Base-by-base conservation (phyloP, 1,140 invertebrate species). In the Zaprionus nigranus region DNA sequence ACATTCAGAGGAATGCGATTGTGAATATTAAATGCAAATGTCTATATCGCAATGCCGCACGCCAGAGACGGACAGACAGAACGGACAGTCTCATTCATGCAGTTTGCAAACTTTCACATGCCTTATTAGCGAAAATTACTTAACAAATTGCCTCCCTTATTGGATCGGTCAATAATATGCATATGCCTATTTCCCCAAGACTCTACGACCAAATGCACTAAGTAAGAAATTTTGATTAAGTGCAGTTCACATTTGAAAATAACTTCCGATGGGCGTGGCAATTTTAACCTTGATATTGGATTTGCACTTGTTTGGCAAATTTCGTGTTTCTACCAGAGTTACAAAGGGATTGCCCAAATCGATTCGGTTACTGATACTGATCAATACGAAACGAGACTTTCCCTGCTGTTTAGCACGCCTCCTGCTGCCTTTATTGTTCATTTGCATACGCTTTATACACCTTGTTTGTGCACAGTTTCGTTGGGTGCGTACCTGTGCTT, bases 101-200 rank as follows among this genome's bases (percentile, higher is more conserved):
- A 56, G 58, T 57, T 62, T 74, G 71, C 65, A 74, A 61, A 62
- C 11, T 57, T 74, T 74, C 71, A 46, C 65, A 75, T 46, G 71
- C 22, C 64, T 22, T 20, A 75, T 75, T 60, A 56, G 22, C n/a
- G 22, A 40, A 38, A 74, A 78, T 75, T 61, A 69, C 53, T 59
- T 20, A 68, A n/a, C 34, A 57, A 63, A 43, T 59, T 64, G 64
- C 12, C 51, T 1, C 30, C 2, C 38, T 68, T 26, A 68, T 34
- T 3, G 40, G 7, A 46, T 46, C 40, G 7, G n/a, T n/a, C n/a
- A 46, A 46, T 46, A 17, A 17, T 17, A 43, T 12, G 0, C 34
- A 15, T 43, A 43, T 46, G n/a, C 40, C n/a, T 6, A 17, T 9
- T 40, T n/a, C 4, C 15, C 38, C 6, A 40, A n/a, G 38, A n/a